phyloP scores from a whole-genome alignment of 2,888 invertebrate genomes.

The Pollenia angustigena region DNA sequence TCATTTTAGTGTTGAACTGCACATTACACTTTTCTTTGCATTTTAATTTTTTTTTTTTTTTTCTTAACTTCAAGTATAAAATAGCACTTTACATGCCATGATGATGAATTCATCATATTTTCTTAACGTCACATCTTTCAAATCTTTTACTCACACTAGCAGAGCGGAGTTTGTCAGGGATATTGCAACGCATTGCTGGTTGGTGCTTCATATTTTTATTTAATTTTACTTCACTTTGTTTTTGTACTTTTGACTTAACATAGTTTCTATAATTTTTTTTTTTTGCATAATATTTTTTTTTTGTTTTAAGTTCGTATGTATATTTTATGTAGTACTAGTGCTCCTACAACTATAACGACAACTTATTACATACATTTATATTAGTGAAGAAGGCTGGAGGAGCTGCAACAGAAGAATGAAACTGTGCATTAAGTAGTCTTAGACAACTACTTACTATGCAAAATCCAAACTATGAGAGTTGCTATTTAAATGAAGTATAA shows the following conservation, averaged over 20 bases:
- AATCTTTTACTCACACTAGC: conserved; percentile 16
- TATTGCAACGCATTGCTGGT: conserved; percentile 10
- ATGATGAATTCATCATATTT: conserved; percentile 83
- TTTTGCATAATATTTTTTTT: background rate
- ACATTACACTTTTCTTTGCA: conserved; percentile 3
- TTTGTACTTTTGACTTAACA: conserved; percentile 45
- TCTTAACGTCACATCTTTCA: conserved; percentile 80
- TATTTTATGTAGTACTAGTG: background rate
- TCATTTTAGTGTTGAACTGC: conserved; percentile 33
- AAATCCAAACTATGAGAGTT: conserved; percentile 48
- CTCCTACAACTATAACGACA: conserved; percentile 43
- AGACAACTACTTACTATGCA: conserved; percentile 72
- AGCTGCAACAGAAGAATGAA: conserved; percentile 46
- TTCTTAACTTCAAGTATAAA: conserved; percentile 76
- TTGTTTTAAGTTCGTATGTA: background rate
- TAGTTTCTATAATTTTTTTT: conserved; percentile 13
- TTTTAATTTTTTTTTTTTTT: conserved; percentile 29
- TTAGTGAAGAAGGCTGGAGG: conserved; percentile 24
- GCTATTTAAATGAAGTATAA: conserved; percentile 15
- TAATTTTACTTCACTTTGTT: background rate
- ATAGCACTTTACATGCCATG: conserved; percentile 80
- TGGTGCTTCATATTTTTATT: conserved; percentile 7
- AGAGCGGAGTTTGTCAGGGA: background rate
- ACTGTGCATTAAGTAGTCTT: conserved; percentile 65
- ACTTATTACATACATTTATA: conserved; percentile 27